Evolutionary conservation across 2,113 vertebrate species (phyloP), one percentile per base, ranked within the genome.

Genomic region (Rallus limicola): DNA sequence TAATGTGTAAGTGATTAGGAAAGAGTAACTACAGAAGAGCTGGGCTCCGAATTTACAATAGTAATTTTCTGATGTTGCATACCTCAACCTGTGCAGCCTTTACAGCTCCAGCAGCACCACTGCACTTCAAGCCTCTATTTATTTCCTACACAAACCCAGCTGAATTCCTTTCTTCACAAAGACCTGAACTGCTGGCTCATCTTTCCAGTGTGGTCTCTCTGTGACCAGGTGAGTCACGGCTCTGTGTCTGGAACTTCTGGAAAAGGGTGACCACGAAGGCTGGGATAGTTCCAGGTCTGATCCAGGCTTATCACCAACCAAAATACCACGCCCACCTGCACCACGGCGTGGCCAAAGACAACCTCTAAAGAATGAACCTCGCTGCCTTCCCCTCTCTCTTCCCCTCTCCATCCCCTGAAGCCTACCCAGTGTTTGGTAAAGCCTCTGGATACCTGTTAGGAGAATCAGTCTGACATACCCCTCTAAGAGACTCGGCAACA

Each of bases 341-440:
- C 55, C n/a, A 20, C 4, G 1, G 4, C 38, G 42, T 16, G 56
- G n/a, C 15, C 59, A 68, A 90, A 74, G 59, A 58, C 2, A 79
- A 46, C 13, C 8, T 28, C 62, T 76, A 42, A 63, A 70, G 23
- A 42, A 36, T 5, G 14, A 13, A 31, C 5, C 2, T 25, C 82
- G 69, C 77, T 94, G 95, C 23, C 16, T 88, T 79, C 36, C 40
- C 50, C 33, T 76, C 46, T 8, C 7, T 62, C 16, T 34, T 84
- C 40, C 18, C 25, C 62, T 62, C 25, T 24, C 60, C 52, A 55
- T 62, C 83, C 87, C 70, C 80, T 95, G 89, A 96, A 97, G 84
- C 83, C 48, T 83, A 80, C 55, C 14, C 74, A 90, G 33, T 46
- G 85, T 93, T 62, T 91, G 25, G 40, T 58, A 80, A 77, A 88